Evolutionary conservation across 35 echinoderm and acorn worm genomes (phyloP).

Genomic region (Heliocidaris tuberculata): DNA sequence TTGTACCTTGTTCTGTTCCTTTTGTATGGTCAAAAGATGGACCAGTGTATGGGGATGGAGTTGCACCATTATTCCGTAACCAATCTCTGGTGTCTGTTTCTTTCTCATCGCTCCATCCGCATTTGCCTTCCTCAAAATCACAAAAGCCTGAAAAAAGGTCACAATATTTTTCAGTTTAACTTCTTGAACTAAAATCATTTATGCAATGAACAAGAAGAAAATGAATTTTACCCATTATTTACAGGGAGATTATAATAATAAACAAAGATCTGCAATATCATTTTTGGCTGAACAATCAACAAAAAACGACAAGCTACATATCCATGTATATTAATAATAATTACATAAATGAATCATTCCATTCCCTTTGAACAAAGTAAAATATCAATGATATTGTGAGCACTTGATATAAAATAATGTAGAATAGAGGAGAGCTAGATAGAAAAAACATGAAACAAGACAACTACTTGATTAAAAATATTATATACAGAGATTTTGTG

Average conservation of each 20-base stretch:
- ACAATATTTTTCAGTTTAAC: not conserved
- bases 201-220: not conserved
- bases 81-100: conserved; percentile 69
- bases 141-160: conserved; percentile 70
- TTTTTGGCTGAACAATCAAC: not conserved
- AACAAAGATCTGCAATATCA: not conserved
- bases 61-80: conserved; percentile 53
- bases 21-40: conserved; percentile 81
- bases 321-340: too few species aligned
- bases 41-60: conserved; percentile 55
- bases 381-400: too few species aligned
- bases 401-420: too few species aligned
- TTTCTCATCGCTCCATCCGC: conserved; percentile 71
- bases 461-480: too few species aligned
- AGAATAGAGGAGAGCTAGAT: too few species aligned
- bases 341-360: too few species aligned
- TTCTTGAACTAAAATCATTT: not conserved
- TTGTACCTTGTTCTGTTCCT: conserved; percentile 32
- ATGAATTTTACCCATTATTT: too few species aligned
- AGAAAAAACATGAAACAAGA: too few species aligned
- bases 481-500: too few species aligned
- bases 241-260: not conserved
- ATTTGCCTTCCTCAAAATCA: conserved; percentile 81
- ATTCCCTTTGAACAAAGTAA: too few species aligned
- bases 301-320: too few species aligned